Evolutionary conservation across 2,797 vertebrate genomes (phyloP).

Genomic region (Pyrocephalus nanus): DNA sequence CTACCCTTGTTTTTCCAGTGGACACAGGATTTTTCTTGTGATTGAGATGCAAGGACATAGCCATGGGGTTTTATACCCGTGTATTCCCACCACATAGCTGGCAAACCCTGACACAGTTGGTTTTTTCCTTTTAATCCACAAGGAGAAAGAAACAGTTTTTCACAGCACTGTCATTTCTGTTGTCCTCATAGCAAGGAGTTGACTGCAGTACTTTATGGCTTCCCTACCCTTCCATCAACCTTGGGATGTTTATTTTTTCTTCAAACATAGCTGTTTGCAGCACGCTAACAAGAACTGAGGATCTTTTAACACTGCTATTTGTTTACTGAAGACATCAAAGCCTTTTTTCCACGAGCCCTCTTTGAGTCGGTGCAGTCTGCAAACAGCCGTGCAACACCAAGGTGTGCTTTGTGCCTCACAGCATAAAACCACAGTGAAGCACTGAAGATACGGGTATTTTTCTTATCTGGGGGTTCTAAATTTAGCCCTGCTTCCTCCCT

Average conservation of each 20-base stretch:
- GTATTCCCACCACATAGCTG: background rate
- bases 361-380: background rate
- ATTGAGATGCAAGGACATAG: background rate
- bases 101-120: background rate
- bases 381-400: background rate
- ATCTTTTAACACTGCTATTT: constrained; percentile 41
- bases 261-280: constrained; percentile 45
- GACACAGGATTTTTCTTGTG: background rate
- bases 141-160: background rate
- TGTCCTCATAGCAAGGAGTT: background rate
- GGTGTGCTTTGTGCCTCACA: background rate
- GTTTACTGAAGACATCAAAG: constrained; percentile 61
- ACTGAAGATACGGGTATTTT: background rate
- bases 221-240: constrained; percentile 41
- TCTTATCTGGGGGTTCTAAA: background rate
- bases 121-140: background rate
- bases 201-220: background rate
- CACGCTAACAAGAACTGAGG: constrained; percentile 15
- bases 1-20: background rate
- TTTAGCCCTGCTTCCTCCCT: background rate
- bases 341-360: background rate
- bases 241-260: constrained; percentile 51
- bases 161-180: background rate
- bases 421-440: background rate
- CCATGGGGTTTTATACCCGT: background rate